phyloP scores from a whole-genome alignment of 1,140 invertebrate species.

The Musca domestica region DNA sequence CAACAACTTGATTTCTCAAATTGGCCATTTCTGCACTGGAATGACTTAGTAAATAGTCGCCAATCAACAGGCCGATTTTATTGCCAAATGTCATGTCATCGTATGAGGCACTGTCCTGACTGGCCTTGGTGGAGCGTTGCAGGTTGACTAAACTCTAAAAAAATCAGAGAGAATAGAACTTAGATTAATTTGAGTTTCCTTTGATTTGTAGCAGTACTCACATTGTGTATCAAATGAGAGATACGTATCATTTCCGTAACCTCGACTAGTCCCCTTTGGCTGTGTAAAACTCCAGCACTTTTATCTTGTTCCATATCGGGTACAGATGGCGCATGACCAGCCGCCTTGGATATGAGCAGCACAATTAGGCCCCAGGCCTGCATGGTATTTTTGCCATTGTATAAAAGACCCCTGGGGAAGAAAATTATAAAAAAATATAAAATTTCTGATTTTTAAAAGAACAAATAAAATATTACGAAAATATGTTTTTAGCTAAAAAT shows the following conservation, averaged over 20 bases:
- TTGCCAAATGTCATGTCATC: conserved; percentile 90
- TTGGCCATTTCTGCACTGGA: conserved; percentile 83
- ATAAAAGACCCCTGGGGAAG: conserved; percentile 45
- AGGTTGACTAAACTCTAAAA: conserved; percentile 74
- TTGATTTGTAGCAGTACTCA: conserved; percentile 25
- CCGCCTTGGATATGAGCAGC: conserved; percentile 86
- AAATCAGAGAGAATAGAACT: no score
- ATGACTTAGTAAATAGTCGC: conserved; percentile 89
- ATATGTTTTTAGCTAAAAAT: no score
- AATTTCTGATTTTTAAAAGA: not conserved
- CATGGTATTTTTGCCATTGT: conserved; percentile 84
- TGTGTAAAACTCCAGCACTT: conserved; percentile 74
- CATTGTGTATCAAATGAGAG: conserved; percentile 92
- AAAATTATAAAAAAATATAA: not conserved
- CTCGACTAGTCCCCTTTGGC: conserved; percentile 87
- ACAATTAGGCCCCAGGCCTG: conserved; percentile 92
- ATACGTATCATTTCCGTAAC: conserved; percentile 98
- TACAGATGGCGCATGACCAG: conserved; percentile 73
- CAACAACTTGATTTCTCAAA: conserved; percentile 76
- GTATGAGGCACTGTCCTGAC: conserved; percentile 56
- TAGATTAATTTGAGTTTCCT: not conserved
- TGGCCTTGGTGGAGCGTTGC: conserved; percentile 59
- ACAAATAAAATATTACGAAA: no score
- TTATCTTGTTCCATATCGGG: conserved; percentile 81
- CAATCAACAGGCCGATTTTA: conserved; percentile 89